Evolutionary conservation across 1,140 invertebrate species (phyloP), one percentile per base, ranked within the genome.

Genomic region (Neodiprion pinetum): DNA sequence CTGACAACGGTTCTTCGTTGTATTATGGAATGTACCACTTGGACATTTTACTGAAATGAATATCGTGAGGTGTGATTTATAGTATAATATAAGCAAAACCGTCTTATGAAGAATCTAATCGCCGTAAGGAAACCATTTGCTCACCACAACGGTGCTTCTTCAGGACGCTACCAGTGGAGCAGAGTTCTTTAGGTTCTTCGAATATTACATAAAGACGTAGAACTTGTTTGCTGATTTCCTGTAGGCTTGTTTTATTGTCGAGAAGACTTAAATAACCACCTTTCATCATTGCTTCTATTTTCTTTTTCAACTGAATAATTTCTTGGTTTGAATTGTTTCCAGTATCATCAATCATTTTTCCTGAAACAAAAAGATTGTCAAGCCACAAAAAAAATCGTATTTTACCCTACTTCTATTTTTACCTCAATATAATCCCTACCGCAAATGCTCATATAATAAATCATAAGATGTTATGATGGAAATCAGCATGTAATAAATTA

Each of bases 1-100:
- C 67, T 90, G 87, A 77, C 93, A 94, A 17, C 79, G 80, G 70
- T 89, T 85, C 12, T 77, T 82, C 3, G 90, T 87, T 0, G 85
- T 82, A 83, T 93, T 91, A 79, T 91, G 92, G 80, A 91, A 93
- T n/a, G 92, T 93, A 23, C 93, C 93, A 77, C 88, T 82, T 7
- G 93, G 92, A 82, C 93, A 94, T 79, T 90, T 90, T 10, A 93
- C 93, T 92, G 77, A 23, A 71, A 72, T 53, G 67, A 11, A 74
- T 74, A 75, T 17, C n/a, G 67, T 17, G 23, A 71, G 53, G 47
- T 40, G 5, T 50, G 48, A 14, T 14, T 72, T 74, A 53, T 8
- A 40, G 61, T 73, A 48, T 67, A 65, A 73, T 47, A 53, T 67
- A 48, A 40, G 28, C 28, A 40, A 40, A 40, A 40, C 28, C 5